Conservation (phyloP, 35 echinoderm and acorn worm genomes). For the Amphiura filiformis region DNA sequence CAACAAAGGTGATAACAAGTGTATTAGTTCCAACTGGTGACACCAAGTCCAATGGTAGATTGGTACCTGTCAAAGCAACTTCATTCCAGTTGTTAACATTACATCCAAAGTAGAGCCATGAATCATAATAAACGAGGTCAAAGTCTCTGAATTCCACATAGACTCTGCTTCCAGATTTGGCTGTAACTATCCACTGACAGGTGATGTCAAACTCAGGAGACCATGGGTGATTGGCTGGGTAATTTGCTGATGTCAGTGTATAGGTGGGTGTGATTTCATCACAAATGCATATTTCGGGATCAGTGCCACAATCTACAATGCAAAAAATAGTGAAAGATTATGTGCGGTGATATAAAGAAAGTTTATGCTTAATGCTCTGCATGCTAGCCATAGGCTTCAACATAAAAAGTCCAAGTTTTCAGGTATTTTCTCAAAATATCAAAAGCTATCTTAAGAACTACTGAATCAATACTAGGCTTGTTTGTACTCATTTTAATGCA, state of each 20-base stretch:
- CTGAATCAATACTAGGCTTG: too few species aligned
- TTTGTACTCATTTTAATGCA: too few species aligned
- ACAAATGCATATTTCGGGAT: background rate
- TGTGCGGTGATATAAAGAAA: background rate
- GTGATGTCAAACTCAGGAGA: background rate
- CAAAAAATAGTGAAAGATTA: background rate
- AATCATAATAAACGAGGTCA: conserved; percentile 1
- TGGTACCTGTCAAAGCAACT: background rate
- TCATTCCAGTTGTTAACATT: background rate
- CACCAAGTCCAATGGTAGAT: background rate
- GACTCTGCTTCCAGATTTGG: background rate
- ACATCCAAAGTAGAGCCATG: background rate
- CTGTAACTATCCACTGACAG: background rate
- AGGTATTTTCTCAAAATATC: too few species aligned
- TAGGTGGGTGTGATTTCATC: background rate
- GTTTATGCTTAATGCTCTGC: too few species aligned
- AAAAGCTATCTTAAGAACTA: too few species aligned
- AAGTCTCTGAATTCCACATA: conserved; percentile 31
- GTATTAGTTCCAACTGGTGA: background rate
- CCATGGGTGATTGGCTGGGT: conserved; percentile 7
- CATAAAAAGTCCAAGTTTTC: too few species aligned
- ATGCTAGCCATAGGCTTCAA: too few species aligned
- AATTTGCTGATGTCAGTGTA: background rate
- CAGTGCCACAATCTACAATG: background rate
- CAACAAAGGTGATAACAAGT: background rate